Evolutionary conservation across 2,113 vertebrate species (phyloP).

Genomic region (Arizona elegans): DNA sequence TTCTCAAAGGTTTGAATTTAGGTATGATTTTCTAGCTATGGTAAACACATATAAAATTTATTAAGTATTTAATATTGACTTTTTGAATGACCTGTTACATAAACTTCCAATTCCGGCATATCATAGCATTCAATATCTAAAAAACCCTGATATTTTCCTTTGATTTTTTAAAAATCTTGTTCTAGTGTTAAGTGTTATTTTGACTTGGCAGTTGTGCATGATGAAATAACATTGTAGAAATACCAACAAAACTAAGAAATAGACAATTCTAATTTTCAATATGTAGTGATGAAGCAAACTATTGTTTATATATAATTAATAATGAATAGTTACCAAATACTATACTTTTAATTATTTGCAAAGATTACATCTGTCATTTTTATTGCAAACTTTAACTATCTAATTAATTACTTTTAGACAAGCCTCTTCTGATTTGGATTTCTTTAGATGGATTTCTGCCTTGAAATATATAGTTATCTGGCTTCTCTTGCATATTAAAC

Average conservation of each 20-base stretch:
- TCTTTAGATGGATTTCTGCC: slow-evolving; percentile 69
- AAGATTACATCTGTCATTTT: slow-evolving; percentile 33
- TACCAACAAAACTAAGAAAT: not conserved
- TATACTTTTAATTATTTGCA: slow-evolving; percentile 24
- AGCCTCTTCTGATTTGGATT: slow-evolving; percentile 69
- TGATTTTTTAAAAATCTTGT: not conserved
- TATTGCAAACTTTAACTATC: slow-evolving; percentile 55
- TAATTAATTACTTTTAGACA: slow-evolving; percentile 63
- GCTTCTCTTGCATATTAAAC: slow-evolving; percentile 86
- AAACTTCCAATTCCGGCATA: slow-evolving; percentile 16
- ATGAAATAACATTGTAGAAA: slow-evolving; percentile 22
- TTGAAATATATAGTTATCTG: slow-evolving; percentile 82
- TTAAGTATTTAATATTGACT: slow-evolving; percentile 46
- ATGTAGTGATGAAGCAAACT: not conserved
- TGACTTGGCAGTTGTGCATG: not conserved
- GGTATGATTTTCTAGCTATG: slow-evolving; percentile 53
- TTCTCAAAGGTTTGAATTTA: slow-evolving; percentile 51
- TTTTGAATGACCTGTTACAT: not conserved
- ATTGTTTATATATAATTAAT: slow-evolving; percentile 19
- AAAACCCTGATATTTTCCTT: not conserved
- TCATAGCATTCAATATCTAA: slow-evolving; percentile 26
- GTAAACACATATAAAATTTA: slow-evolving; percentile 58
- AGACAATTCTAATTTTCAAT: not conserved
- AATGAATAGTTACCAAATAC: slow-evolving; percentile 2
- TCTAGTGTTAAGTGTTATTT: not conserved